These are phyloP conservation scores for Clivina fossor DNA, from an alignment of 2,888 invertebrate species.

Conservation along the genomic window DNA sequence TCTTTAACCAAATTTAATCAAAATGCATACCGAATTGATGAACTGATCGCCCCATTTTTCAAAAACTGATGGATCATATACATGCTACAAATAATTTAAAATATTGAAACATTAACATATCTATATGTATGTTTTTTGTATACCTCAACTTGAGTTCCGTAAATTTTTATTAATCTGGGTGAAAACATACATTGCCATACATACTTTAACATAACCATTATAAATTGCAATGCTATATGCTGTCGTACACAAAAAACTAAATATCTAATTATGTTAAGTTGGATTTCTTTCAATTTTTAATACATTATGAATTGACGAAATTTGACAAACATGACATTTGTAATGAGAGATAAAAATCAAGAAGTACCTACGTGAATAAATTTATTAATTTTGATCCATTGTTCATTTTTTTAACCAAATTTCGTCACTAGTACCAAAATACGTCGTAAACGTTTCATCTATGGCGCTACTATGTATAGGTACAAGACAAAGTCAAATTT, in stretches of 20 bases:
- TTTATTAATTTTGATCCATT: too few relatives aligned
- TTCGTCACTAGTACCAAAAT: too few relatives aligned
- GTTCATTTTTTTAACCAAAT: too few relatives aligned
- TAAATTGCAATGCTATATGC: conserved; percentile 23
- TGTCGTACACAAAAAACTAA: too few relatives aligned
- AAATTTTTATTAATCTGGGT: conserved; percentile 71
- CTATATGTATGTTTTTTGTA: conserved; percentile 25
- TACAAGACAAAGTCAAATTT: too few relatives aligned
- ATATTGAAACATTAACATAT: conserved; percentile 13
- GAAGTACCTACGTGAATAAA: too few relatives aligned
- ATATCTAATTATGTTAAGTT: conserved; percentile 13
- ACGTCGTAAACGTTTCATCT: too few relatives aligned
- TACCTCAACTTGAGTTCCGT: conserved; percentile 62
- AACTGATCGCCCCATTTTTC: conserved; percentile 77
- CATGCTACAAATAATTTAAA: conserved; percentile 53
- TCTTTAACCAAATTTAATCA: conserved; percentile 14
- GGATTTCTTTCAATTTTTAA: too few relatives aligned
- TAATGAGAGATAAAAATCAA: too few relatives aligned
- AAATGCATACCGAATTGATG: conserved; percentile 63
- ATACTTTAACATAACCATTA: conserved; percentile 55
- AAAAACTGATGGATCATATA: conserved; percentile 67
- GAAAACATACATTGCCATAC: conserved; percentile 68
- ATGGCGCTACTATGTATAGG: too few relatives aligned
- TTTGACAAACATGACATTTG: conserved; percentile 22
- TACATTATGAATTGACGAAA: conserved; percentile 28